Base-by-base conservation (phyloP, 2,113 vertebrate species). In the Pelobates fuscus region DNA sequence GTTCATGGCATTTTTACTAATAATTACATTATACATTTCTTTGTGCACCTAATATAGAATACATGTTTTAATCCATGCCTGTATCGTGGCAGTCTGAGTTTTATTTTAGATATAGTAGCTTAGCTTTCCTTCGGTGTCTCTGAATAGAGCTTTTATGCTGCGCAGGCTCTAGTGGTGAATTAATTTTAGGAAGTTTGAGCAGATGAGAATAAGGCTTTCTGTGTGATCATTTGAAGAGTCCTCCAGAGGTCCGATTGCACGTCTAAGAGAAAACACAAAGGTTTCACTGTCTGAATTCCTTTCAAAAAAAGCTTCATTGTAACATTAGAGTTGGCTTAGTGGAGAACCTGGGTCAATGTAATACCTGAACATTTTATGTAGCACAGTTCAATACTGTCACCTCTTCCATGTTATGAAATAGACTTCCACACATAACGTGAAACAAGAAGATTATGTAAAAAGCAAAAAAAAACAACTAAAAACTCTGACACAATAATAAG, bases 211-310 rank as follows among this genome's bases (percentile, higher is more conserved):
- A 76, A 76, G 55, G 72, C 64, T 67, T 67, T 76, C 72, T 67
- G 72, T 76, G 72, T 76, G 63, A 76, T 76, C 72, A 67, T 76
- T 60, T 67, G 55, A 60, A 61, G 64, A 67, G 64, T 67, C 54
- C 66, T 52, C 64, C 41, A 60, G 63, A 76, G 64, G 72, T 76
- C 64, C 58, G 64, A 76, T 76, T 67, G 64, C 72, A 76, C 63
- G 72, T 67, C 25, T 67, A 58, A 59, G 26, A 26, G n/a, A 21
- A 60, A 60, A 67, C 55, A 76, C 72, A 76, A 67, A 76, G 72
- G 25, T 49, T 76, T 76, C 44, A 67, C 64, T 76, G 72, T 76
- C 64, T 60, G 27, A 76, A 32, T 8, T 67, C 63, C 55, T 49
- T 32, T 67, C 26, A 67, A 46, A 76, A 76, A 60, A 37, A 54